phyloP scores from a whole-genome alignment of 1,140 invertebrate genomes.

The Lycorma delicatula region DNA sequence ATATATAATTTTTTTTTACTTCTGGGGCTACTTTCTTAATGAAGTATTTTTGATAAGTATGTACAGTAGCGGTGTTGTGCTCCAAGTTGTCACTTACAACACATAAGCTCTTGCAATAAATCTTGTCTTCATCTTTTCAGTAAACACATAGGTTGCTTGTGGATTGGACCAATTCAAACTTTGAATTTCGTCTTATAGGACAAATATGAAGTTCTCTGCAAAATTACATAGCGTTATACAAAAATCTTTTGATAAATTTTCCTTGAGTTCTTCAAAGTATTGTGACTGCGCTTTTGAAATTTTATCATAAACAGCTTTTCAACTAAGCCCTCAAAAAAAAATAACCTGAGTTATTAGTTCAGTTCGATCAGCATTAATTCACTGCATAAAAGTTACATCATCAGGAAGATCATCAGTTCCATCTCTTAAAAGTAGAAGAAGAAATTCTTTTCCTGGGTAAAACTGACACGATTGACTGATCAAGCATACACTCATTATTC shows the following conservation, averaged over 20 bases:
- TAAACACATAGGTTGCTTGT: too few relatives aligned
- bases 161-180: constrained; percentile 32
- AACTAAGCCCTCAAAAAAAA: constrained; percentile 6
- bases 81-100: too few relatives aligned
- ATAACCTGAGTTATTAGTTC: constrained; percentile 8
- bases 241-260: constrained; percentile 18
- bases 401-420: constrained; percentile 5
- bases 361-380: constrained; percentile 8
- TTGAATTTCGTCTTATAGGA: constrained; percentile 31
- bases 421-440: neutral
- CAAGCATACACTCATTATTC: constrained; percentile 7
- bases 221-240: constrained; percentile 30
- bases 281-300: constrained; percentile 23
- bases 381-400: constrained; percentile 15
- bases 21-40: too few relatives aligned
- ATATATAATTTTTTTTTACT: too few relatives aligned
- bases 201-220: constrained; percentile 33
- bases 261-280: constrained; percentile 20
- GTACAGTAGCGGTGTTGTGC: too few relatives aligned
- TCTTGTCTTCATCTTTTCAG: too few relatives aligned
- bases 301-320: neutral
- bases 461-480: neutral
- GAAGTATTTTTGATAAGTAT: too few relatives aligned
- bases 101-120: too few relatives aligned
- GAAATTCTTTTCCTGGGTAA: neutral